phyloP scores from a whole-genome alignment of 2,113 vertebrate species.

The Tiliqua scincoides region DNA sequence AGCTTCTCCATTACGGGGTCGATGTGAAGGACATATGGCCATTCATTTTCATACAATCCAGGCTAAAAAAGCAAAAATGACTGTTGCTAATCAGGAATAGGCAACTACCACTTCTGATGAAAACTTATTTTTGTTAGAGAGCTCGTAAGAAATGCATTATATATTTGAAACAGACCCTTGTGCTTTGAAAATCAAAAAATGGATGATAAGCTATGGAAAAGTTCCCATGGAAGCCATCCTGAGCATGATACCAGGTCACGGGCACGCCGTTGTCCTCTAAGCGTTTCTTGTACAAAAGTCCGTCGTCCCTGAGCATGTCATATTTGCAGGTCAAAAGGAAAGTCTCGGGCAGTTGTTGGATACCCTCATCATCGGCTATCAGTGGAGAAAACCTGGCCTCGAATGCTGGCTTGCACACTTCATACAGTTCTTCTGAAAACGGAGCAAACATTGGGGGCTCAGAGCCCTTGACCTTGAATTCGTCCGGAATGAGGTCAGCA shows the following conservation, averaged over 20 bases:
- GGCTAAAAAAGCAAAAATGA: too few species aligned
- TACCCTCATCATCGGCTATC: conserved; percentile 49
- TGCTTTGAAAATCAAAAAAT: conserved; percentile 65
- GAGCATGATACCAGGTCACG: conserved; percentile 79
- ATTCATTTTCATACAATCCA: too few species aligned
- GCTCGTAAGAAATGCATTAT: conserved; percentile 71
- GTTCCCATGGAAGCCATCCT: conserved; percentile 83
- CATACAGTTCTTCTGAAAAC: conserved; percentile 62
- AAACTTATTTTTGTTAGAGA: conserved; percentile 27
- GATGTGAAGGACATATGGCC: too few species aligned
- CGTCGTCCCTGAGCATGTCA: conserved; percentile 83
- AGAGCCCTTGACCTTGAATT: conserved; percentile 66
- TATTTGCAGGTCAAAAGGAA: conserved; percentile 73
- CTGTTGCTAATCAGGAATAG: too few species aligned
- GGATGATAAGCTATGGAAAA: conserved; percentile 45
- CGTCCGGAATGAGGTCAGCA: conserved; percentile 47
- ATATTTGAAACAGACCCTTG: conserved; percentile 58
- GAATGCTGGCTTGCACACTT: accelerated
- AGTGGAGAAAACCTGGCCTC: conserved; percentile 32
- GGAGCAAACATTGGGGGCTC: background rate
- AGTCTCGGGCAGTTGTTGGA: conserved; percentile 67
- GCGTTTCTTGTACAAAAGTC: conserved; percentile 80
- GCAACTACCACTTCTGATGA: too few species aligned
- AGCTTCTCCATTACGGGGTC: too few species aligned
- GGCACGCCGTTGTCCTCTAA: conserved; percentile 76